phyloP scores from a whole-genome alignment of 2,113 vertebrate species.

The Grammatotria lemairii region DNA sequence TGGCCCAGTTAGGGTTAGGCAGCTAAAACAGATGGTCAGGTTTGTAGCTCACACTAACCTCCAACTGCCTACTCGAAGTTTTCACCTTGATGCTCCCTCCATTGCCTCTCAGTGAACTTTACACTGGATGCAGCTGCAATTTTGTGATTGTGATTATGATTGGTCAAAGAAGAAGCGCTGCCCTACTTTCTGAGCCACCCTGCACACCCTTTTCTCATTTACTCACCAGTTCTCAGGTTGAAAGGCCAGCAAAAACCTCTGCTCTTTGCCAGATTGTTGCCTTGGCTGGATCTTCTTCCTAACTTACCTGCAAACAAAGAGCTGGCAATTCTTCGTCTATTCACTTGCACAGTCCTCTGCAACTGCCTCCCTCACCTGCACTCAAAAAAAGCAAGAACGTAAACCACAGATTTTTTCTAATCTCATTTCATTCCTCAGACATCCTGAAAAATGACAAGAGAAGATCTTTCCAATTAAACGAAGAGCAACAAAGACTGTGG shows the following conservation, averaged over 20 bases:
- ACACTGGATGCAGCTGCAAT: not conserved
- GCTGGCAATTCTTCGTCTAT: not conserved
- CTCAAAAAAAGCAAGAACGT: not conserved
- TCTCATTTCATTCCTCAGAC: rapidly evolving
- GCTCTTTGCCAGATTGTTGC: not conserved
- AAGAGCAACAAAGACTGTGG: not conserved
- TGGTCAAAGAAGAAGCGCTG: rapidly evolving
- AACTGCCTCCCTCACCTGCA: not conserved
- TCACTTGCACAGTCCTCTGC: not conserved
- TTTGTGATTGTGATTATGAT: not conserved
- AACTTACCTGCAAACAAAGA: not conserved
- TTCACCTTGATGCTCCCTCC: not conserved
- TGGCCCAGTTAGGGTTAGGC: rapidly evolving
- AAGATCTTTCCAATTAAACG: not conserved
- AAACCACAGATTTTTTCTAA: not conserved
- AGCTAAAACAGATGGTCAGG: not conserved
- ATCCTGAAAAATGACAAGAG: rapidly evolving
- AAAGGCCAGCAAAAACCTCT: not conserved
- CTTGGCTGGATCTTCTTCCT: rapidly evolving
- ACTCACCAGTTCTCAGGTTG: not conserved
- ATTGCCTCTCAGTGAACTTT: not conserved
- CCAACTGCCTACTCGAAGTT: not conserved
- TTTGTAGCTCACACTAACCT: not conserved
- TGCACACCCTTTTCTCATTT: not conserved
- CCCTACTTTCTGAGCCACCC: not conserved